Evolutionary conservation across 1,140 invertebrate species (phyloP).

Genomic region (Conus ventricosus): DNA sequence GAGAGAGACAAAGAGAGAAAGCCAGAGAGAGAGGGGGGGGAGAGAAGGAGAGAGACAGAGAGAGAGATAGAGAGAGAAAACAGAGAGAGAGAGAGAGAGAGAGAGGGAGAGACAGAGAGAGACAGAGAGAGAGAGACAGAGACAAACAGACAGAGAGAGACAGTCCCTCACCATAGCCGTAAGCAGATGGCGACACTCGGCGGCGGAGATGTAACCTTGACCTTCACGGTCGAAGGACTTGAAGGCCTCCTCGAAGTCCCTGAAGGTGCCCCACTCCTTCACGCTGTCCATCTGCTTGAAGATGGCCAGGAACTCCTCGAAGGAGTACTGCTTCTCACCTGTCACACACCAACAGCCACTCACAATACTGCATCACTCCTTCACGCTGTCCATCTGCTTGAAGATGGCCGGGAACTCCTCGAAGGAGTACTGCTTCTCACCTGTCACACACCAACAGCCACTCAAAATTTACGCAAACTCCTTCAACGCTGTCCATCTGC

Average conservation of each 20-base stretch:
- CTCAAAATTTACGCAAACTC: constrained; percentile 78
- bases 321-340: constrained; percentile 82
- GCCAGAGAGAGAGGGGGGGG: no score
- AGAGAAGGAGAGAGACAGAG: no score
- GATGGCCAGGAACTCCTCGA: constrained; percentile 99
- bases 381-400: constrained; percentile 96
- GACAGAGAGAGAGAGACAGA: no score
- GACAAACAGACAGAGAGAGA: neutral
- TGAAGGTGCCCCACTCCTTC: constrained; percentile 97
- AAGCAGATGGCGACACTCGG: constrained; percentile 97
- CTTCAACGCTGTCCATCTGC: constrained; percentile 95
- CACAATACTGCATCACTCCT: constrained; percentile 87
- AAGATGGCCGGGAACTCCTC: constrained; percentile 99
- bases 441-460: constrained; percentile 69
- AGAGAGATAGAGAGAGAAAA: no score
- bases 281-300: constrained; percentile 96
- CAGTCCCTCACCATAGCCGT: constrained; percentile 86
- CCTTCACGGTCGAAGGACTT: constrained; percentile 99
- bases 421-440: constrained; percentile 86
- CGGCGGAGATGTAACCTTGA: constrained; percentile 95
- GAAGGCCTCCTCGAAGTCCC: constrained; percentile 99
- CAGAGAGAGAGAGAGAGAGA: no score
- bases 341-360: no score
- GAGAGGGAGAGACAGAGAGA: no score
- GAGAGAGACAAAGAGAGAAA: no score